Evolutionary conservation across 2,797 vertebrate species (phyloP), one percentile per base, ranked within the genome.

Genomic region (Protosalanx chinensis): DNA sequence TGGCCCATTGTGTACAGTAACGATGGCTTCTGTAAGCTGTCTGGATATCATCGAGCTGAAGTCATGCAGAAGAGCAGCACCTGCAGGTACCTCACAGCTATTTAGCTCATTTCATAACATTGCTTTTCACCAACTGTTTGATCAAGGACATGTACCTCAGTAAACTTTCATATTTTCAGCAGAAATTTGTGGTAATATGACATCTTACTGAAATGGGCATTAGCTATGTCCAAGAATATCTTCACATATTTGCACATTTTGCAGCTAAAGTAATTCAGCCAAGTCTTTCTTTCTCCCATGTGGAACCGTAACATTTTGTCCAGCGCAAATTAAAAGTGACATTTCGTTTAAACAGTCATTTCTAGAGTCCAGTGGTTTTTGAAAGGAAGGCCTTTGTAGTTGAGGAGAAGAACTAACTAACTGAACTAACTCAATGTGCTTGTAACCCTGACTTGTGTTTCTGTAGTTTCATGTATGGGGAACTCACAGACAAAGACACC

Each of bases 1-100:
- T 98, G 96, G 97, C 97, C 96, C 1, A 95, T 98, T 70, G 96
- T 98, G 79, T 98, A 98, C 91, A 98, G 96, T 91, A 98, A 98
- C 6, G 96, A 97, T 73, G 96, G 96, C 80, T 98, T 98, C 92
- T 98, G 97, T 90, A 97, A 97, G 79, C 89, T 98, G 65, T 96
- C 96, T 1, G 96, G 96, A 65, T 98, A 95, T 83, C 97, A 98
- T 85, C 93, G 96, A 77, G 96, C 97, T 4, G 97, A 98, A 90
- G 96, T 98, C 87, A 98, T 98, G 97, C 97, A 98, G 84, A 98
- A 95, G 87, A 98, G 96, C 92, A 95, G 96, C 88, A 96, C 97
- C 76, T 98, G 96, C 97, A 98, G 97, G 97, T 98, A 93, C 77
- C 0, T 27, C 8, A 1, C 1, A 46, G 29, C 6, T 41, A 46